Evolutionary conservation across 1,140 invertebrate species (phyloP).

Genomic region (Drosophila kanapiae): DNA sequence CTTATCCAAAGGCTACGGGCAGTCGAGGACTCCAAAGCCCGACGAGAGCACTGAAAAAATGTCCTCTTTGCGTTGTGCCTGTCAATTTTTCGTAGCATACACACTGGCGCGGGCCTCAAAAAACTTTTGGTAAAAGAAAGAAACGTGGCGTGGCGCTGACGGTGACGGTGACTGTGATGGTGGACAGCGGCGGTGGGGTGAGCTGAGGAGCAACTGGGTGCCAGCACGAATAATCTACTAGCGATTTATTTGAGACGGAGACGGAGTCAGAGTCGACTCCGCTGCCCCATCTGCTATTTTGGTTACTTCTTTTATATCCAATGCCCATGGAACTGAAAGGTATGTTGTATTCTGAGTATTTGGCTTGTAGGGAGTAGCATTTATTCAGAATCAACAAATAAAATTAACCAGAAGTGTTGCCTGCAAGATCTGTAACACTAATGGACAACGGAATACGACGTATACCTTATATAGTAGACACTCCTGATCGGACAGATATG

Average conservation of each 20-base stretch:
- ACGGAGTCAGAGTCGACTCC: constrained; percentile 18
- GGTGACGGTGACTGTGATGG: not conserved
- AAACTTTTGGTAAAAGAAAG: constrained; percentile 48
- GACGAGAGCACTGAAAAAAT: constrained; percentile 42
- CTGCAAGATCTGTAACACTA: not conserved
- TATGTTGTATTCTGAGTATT: not conserved
- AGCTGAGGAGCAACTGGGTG: constrained; percentile 49
- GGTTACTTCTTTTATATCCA: constrained; percentile 70
- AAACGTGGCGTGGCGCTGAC: constrained; percentile 20
- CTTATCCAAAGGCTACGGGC: constrained; percentile 61
- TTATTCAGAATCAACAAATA: not conserved
- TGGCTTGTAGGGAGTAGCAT: not conserved
- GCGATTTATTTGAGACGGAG: constrained; percentile 75
- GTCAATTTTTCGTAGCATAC: constrained; percentile 83
- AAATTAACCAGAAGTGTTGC: no score
- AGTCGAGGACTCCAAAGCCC: constrained; percentile 13
- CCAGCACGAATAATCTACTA: constrained; percentile 81
- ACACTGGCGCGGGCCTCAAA: constrained; percentile 62
- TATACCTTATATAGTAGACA: not conserved
- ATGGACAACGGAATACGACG: rapidly evolving
- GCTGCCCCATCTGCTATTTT: constrained; percentile 67
- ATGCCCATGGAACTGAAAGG: not conserved
- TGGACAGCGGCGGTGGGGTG: constrained; percentile 10
- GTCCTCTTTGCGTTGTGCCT: constrained; percentile 67
- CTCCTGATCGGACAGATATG: no score